These are phyloP conservation scores for Adineta ricciae DNA, from an alignment of 2,888 invertebrate genomes.

Conservation along the genomic window DNA sequence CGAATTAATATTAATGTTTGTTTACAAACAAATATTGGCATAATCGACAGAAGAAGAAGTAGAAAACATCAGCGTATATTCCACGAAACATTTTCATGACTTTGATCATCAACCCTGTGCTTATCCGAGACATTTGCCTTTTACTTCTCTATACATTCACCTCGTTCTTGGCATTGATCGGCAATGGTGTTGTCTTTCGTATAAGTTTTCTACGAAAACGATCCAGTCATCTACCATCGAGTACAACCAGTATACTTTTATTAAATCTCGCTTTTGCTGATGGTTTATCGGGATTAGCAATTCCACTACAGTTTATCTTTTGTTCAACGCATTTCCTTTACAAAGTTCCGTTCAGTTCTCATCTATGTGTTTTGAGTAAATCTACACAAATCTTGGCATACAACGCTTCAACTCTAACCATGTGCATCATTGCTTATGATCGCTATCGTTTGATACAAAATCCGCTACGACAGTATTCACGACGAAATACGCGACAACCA, in stretches of 20 bases:
- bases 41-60: too few species aligned
- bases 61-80: too few species aligned
- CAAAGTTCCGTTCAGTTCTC: neutral
- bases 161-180: neutral
- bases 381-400: neutral
- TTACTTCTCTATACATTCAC: neutral
- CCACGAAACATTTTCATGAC: too few species aligned
- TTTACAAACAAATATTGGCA: too few species aligned
- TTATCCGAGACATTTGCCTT: neutral
- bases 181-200: neutral
- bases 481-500: neutral
- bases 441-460: neutral
- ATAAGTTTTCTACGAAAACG: neutral
- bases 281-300: neutral
- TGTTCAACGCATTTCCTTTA: neutral
- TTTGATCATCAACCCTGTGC: too few species aligned
- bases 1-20: too few species aligned
- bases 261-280: neutral
- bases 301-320: neutral
- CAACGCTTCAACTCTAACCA: neutral
- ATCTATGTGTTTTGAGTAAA: neutral
- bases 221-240: neutral
- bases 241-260: neutral
- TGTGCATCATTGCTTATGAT: neutral
- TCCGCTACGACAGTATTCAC: neutral